Conservation (phyloP, 2,888 invertebrate species). For the Sipunculus nudus region DNA sequence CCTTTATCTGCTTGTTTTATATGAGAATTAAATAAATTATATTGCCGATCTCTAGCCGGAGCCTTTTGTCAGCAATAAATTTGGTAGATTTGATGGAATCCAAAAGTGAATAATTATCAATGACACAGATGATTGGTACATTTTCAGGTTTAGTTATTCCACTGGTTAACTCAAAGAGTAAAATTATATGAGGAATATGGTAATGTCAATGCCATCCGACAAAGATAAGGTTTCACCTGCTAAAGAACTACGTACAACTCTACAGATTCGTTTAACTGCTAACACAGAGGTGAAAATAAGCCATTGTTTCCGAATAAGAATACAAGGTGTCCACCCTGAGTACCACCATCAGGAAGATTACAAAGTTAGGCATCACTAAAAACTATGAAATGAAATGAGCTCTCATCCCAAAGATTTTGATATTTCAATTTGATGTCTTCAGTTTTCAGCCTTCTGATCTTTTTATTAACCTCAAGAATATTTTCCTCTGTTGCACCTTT, state of each 20-base stretch:
- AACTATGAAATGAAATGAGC: neutral
- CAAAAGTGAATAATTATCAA: too few relatives aligned
- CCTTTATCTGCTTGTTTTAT: too few relatives aligned
- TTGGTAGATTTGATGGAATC: too few relatives aligned
- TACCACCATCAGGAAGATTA: neutral
- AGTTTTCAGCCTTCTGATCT: neutral
- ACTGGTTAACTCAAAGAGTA: too few relatives aligned
- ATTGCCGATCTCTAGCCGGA: too few relatives aligned
- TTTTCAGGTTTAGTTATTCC: too few relatives aligned
- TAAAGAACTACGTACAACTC: neutral
- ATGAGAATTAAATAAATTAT: too few relatives aligned
- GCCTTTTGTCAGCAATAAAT: too few relatives aligned
- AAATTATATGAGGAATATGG: too few relatives aligned
- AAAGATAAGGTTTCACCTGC: neutral
- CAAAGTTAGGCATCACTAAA: neutral
- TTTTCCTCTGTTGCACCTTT: neutral
- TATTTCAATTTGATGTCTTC: neutral
- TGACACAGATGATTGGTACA: too few relatives aligned
- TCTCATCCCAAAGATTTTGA: neutral
- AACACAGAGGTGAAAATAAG: neutral
- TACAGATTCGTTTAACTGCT: neutral
- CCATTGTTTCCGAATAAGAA: neutral
- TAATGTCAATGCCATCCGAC: too few relatives aligned
- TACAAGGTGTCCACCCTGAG: neutral
- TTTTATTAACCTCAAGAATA: neutral